These are phyloP conservation scores for Erebia ligea DNA, from an alignment of 2,888 invertebrate genomes.

Conservation along the genomic window DNA sequence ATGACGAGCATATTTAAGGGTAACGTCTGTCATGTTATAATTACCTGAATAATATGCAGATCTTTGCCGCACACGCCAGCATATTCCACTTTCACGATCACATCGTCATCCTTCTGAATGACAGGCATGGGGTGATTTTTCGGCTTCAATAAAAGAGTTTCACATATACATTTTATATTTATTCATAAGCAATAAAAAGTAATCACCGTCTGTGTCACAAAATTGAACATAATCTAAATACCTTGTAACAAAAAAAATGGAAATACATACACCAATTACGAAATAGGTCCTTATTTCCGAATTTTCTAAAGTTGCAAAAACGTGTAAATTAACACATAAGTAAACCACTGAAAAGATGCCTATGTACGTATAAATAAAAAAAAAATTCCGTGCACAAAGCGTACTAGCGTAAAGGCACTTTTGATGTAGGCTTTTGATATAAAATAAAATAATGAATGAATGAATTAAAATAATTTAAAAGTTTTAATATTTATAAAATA, in stretches of 20 bases:
- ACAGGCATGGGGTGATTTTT: neutral
- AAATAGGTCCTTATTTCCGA: constrained; percentile 61
- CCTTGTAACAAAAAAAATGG: constrained; percentile 57
- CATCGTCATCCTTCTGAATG: neutral
- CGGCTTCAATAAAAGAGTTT: constrained; percentile 44
- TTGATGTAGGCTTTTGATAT: constrained; percentile 60
- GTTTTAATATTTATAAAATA: constrained; percentile 12
- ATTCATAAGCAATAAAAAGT: constrained; percentile 83
- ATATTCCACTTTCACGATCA: too few relatives aligned
- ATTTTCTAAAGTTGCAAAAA: constrained; percentile 60
- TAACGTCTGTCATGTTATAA: too few relatives aligned
- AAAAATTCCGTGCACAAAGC: constrained; percentile 51
- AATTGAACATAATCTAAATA: constrained; percentile 67
- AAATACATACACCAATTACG: constrained; percentile 56
- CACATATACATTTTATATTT: constrained; percentile 68
- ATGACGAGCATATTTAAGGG: too few relatives aligned
- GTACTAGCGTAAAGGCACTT: constrained; percentile 74
- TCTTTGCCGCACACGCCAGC: too few relatives aligned
- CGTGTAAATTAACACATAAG: constrained; percentile 36
- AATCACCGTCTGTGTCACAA: constrained; percentile 74
- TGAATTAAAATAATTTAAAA: constrained; percentile 38
- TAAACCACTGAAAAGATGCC: constrained; percentile 51
- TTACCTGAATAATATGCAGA: too few relatives aligned
- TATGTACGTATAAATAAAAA: constrained; percentile 19
- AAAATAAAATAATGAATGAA: too few relatives aligned